phyloP scores from a whole-genome alignment of 2,797 vertebrate genomes.

The Bryconaethiops microstoma region DNA sequence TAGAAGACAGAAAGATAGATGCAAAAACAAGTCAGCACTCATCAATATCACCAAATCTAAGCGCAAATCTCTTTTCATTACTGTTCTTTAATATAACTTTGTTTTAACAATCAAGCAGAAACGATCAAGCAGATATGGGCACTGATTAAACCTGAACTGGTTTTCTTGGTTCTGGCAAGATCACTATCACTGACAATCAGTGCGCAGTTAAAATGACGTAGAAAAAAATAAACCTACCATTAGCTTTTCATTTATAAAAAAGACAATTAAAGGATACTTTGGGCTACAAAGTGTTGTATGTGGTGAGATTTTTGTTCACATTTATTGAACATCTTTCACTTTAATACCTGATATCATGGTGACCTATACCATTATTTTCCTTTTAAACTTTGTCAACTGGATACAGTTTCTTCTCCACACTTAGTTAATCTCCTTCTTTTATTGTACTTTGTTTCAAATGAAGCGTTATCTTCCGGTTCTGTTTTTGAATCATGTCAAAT shows the following conservation, averaged over 20 bases:
- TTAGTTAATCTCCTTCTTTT: background rate
- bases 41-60: background rate
- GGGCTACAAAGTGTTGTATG: background rate
- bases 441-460: background rate
- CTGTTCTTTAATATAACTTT: background rate
- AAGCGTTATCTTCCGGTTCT: background rate
- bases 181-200: too few species aligned
- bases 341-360: background rate
- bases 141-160: background rate
- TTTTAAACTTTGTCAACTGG: background rate
- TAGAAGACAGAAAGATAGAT: constrained; percentile 9
- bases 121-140: background rate
- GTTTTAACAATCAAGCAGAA: background rate
- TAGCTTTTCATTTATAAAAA: too few species aligned
- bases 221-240: too few species aligned
- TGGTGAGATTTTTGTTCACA: background rate
- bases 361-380: background rate
- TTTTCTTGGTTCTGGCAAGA: too few species aligned
- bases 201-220: too few species aligned
- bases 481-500: background rate
- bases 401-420: too few species aligned
- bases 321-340: background rate
- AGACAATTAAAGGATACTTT: background rate
- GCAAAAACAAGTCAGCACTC: background rate
- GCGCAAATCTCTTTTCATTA: background rate